Percentiles rank a stretch among this genome's conserved stretches.
Conservation (phyloP, 1,140 invertebrate species). For the Zaprionus davidi region DNA sequence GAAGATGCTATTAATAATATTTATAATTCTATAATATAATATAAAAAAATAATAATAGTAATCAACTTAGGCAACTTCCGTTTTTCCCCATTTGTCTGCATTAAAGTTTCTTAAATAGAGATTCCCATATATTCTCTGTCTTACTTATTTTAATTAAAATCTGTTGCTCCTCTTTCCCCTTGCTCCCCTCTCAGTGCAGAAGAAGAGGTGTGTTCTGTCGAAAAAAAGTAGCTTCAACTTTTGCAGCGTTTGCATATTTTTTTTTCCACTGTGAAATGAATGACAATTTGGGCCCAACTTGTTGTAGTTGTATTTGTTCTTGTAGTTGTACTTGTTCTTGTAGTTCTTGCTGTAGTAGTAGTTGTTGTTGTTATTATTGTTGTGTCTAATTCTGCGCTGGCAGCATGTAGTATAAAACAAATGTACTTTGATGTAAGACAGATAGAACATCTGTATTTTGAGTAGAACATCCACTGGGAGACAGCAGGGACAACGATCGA, state of each 20-base stretch:
- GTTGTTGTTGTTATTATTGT: slow-evolving; percentile 9
- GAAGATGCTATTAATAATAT: too few species aligned
- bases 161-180: not conserved
- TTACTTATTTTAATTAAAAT: slow-evolving; percentile 5
- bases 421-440: slow-evolving; percentile 77
- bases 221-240: slow-evolving; percentile 17
- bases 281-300: slow-evolving; percentile 46
- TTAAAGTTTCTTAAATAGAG: too few species aligned
- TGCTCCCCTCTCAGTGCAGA: not conserved
- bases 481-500: not conserved
- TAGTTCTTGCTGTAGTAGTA: slow-evolving; percentile 14
- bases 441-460: slow-evolving; percentile 59
- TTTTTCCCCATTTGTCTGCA: too few species aligned
- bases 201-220: not conserved
- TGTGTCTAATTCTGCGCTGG: slow-evolving; percentile 56
- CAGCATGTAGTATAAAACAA: slow-evolving; percentile 65
- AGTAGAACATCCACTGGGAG: slow-evolving; percentile 17
- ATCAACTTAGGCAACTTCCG: too few species aligned
- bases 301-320: slow-evolving; percentile 14
- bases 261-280: slow-evolving; percentile 49
- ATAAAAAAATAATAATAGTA: too few species aligned
- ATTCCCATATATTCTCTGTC: not conserved
- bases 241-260: slow-evolving; percentile 33
- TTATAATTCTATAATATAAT: too few species aligned
- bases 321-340: slow-evolving; percentile 24